Percentiles rank a stretch among this genome's conserved stretches.
phyloP scores from a whole-genome alignment of 2,888 invertebrate species.

The Troides oblongomaculatus region DNA sequence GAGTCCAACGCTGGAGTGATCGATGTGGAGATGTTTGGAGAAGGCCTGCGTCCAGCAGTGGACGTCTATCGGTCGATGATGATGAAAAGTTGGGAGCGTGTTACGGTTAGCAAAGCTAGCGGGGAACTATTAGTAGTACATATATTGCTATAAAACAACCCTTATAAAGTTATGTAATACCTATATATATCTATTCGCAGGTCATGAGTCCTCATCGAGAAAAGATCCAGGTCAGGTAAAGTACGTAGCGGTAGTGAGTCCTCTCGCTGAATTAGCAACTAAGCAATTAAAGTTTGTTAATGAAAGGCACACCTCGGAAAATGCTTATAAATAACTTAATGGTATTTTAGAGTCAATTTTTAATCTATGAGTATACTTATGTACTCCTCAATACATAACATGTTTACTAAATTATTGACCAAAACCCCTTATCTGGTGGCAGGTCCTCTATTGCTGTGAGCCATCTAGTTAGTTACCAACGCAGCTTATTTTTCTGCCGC shows the following conservation, averaged over 20 bases:
- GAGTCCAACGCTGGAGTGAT: no score
- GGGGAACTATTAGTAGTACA: background rate
- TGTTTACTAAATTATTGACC: no score
- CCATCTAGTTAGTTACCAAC: no score
- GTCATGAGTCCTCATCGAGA: slow-evolving; percentile 23
- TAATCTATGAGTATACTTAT: background rate
- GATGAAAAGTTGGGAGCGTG: no score
- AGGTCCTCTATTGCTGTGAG: no score
- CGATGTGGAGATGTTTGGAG: no score
- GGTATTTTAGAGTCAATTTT: background rate
- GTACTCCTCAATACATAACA: background rate
- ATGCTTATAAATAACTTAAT: slow-evolving; percentile 9
- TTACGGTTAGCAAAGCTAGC: no score
- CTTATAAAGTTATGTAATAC: background rate
- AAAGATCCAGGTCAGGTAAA: slow-evolving; percentile 24
- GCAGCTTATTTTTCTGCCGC: no score
- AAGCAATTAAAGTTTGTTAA: slow-evolving; percentile 26
- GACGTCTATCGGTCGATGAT: no score
- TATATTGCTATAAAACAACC: background rate
- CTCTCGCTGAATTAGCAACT: slow-evolving; percentile 22
- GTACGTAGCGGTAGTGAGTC: slow-evolving; percentile 7
- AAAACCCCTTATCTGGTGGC: no score
- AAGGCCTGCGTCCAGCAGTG: no score
- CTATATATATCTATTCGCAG: slow-evolving; percentile 1
- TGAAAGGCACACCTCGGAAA: slow-evolving; percentile 10